Evolutionary conservation across 2,888 invertebrate species (phyloP).

Genomic region (Tinea pellionella): DNA sequence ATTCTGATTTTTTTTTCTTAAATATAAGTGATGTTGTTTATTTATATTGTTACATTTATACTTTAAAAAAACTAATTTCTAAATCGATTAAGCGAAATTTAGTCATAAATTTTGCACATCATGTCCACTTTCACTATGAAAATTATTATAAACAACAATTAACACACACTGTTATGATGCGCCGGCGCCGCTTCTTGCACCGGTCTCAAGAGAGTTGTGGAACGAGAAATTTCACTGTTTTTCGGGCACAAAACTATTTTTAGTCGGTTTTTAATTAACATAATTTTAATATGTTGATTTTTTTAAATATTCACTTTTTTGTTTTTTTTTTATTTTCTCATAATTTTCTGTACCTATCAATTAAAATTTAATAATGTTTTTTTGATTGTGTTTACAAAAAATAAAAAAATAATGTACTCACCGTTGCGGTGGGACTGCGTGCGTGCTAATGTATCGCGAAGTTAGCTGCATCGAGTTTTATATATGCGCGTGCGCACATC

Average conservation of each 20-base stretch:
- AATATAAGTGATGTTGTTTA: too few relatives aligned
- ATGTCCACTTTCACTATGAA: constrained; percentile 1
- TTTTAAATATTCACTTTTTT: neutral
- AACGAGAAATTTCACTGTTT: constrained; percentile 3
- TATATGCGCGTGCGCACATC: constrained; percentile 11
- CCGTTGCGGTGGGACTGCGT: constrained; percentile 38
- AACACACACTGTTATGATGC: constrained; percentile 2
- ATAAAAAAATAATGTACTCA: constrained; percentile 30
- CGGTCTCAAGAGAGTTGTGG: neutral
- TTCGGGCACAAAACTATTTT: neutral
- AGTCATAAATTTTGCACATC: neutral
- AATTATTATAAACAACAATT: neutral
- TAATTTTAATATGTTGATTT: neutral
- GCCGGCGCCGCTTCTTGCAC: neutral
- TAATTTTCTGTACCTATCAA: too few relatives aligned
- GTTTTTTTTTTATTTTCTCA: too few relatives aligned
- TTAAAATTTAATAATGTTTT: too few relatives aligned
- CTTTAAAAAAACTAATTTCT: neutral
- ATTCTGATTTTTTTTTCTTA: too few relatives aligned
- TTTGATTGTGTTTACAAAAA: too few relatives aligned
- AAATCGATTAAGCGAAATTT: neutral
- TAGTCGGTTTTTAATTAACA: neutral
- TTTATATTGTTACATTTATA: too few relatives aligned
- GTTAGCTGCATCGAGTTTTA: constrained; percentile 26
- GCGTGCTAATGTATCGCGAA: constrained; percentile 42